Percentiles rank a stretch among this genome's conserved stretches.
Conservation (phyloP, 2,888 invertebrate species). For the Cephus nigrinus region DNA sequence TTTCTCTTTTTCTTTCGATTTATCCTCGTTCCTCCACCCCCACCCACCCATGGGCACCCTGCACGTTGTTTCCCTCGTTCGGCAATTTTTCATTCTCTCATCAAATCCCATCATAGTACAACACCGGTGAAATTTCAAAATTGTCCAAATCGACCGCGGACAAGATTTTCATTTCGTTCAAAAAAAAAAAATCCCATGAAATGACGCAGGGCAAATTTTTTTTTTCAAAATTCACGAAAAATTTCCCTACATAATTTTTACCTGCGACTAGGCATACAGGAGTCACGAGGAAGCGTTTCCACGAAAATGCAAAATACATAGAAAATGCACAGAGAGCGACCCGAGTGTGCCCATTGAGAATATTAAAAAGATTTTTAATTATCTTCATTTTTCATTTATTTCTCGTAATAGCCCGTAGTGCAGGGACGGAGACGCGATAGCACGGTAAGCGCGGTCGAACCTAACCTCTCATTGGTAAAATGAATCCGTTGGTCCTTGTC, state of each 20-base stretch:
- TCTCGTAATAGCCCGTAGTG: slow-evolving; percentile 7
- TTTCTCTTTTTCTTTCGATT: neutral
- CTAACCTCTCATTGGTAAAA: neutral
- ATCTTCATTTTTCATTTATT: slow-evolving; percentile 42
- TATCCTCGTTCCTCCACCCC: neutral
- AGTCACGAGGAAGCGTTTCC: neutral
- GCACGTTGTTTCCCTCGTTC: neutral
- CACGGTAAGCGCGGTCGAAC: neutral
- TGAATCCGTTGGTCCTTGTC: neutral
- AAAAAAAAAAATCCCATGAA: too few relatives aligned
- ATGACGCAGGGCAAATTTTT: neutral
- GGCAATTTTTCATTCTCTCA: neutral
- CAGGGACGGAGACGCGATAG: neutral
- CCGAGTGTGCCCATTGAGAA: slow-evolving; percentile 18
- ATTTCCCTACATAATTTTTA: neutral
- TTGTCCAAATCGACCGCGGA: neutral
- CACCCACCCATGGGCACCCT: neutral
- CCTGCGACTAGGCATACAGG: neutral
- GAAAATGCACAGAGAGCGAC: neutral
- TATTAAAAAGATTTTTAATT: slow-evolving; percentile 44
- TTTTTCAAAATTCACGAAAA: neutral
- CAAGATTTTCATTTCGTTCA: neutral
- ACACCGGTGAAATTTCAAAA: neutral
- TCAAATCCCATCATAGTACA: neutral
- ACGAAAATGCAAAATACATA: neutral